Evolutionary conservation across 2,888 invertebrate species (phyloP).

Genomic region (Diarsia rubi): DNA sequence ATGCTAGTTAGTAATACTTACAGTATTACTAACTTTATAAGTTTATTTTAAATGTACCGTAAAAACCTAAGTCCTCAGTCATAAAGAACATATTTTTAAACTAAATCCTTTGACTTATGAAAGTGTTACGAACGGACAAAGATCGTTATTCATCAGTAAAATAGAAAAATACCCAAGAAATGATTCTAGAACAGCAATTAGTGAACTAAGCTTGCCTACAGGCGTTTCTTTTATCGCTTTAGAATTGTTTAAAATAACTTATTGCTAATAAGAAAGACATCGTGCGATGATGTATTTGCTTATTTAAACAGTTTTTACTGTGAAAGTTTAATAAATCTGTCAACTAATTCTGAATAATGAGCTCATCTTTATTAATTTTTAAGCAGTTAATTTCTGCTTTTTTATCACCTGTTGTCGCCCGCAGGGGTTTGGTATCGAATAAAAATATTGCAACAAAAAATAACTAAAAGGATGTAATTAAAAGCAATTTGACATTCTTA

Average conservation of each 20-base stretch:
- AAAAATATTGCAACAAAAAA: slow-evolving; percentile 15
- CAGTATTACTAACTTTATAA: too few relatives aligned
- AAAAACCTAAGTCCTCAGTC: background rate
- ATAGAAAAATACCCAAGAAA: slow-evolving; percentile 36
- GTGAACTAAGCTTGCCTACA: slow-evolving; percentile 28
- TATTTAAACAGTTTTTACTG: slow-evolving; percentile 35
- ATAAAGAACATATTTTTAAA: slow-evolving; percentile 20
- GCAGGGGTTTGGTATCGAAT: background rate
- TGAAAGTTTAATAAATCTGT: slow-evolving; percentile 59
- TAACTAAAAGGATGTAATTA: background rate
- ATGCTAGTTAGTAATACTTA: too few relatives aligned
- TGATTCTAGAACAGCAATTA: slow-evolving; percentile 42
- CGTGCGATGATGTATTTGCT: slow-evolving; percentile 49
- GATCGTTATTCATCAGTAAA: slow-evolving; percentile 38
- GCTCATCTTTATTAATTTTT: slow-evolving; percentile 58
- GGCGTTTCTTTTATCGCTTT: slow-evolving; percentile 42
- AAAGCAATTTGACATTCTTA: slow-evolving; percentile 2
- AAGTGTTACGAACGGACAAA: slow-evolving; percentile 39
- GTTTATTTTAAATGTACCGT: slow-evolving; percentile 1
- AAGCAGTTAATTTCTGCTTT: slow-evolving; percentile 36
- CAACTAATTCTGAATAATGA: slow-evolving; percentile 62
- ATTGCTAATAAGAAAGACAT: slow-evolving; percentile 56
- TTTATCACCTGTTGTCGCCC: slow-evolving; percentile 26
- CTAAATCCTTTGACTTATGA: slow-evolving; percentile 34
- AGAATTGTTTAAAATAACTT: slow-evolving; percentile 52